Percentiles rank a stretch among this genome's conserved stretches.
Conservation (phyloP, 2,113 vertebrate genomes). For the Varanus komodoensis region DNA sequence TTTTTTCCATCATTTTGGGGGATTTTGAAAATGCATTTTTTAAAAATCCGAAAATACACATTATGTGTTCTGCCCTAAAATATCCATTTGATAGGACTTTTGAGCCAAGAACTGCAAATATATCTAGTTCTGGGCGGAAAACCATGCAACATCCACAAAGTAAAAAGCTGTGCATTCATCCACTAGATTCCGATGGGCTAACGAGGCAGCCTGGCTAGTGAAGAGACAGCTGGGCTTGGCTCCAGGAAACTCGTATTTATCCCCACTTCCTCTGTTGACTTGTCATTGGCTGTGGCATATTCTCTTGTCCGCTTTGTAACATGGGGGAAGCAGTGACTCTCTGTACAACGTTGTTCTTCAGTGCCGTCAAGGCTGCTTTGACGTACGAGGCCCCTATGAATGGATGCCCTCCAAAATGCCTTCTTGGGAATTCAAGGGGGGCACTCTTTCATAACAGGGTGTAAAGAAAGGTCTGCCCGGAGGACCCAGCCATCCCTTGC, state of each 20-base stretch:
- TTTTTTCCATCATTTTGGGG: background rate
- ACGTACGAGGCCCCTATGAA: too few species aligned
- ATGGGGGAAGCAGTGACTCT: background rate
- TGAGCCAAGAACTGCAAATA: background rate
- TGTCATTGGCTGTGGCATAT: background rate
- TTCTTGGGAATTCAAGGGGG: too few species aligned
- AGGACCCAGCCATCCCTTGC: too few species aligned
- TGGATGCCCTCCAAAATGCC: too few species aligned
- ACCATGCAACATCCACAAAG: background rate
- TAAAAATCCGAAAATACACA: background rate
- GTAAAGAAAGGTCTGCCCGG: too few species aligned
- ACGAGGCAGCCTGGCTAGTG: background rate
- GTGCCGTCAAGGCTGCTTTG: background rate
- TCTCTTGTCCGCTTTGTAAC: background rate
- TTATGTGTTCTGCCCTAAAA: background rate
- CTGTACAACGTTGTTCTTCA: background rate
- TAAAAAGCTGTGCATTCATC: background rate
- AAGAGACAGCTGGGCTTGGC: background rate
- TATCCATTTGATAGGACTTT: background rate
- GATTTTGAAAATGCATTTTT: background rate
- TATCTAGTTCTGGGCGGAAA: too few species aligned
- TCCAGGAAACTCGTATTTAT: background rate
- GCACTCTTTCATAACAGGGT: background rate
- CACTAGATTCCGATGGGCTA: background rate
- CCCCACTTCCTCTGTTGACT: background rate